Evolutionary conservation across 64 coral and sea anemone genomes (phyloP), one percentile per base, ranked within the genome.

Genomic region (Stichodactyla mertensii): DNA sequence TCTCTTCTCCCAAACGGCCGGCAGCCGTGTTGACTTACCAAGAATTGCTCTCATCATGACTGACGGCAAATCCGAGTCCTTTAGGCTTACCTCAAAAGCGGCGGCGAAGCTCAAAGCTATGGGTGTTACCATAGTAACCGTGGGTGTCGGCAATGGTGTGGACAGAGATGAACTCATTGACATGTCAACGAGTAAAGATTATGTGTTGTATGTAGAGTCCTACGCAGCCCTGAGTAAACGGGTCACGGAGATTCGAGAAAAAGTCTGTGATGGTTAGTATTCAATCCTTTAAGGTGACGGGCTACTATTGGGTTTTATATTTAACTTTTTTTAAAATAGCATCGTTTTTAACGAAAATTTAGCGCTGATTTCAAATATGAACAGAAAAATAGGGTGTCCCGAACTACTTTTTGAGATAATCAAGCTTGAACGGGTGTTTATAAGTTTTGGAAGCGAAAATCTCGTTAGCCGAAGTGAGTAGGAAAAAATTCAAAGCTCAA

Each of bases 41-140:
- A 90, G 70, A 54, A 84, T 90, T 55, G 13, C 84, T 16, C 51
- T 90, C 0, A 28, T 90, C 8, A 58, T 90, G 83, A 90, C 89
- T 13, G 89, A 90, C 45, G 89, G 89, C 11, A 85, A 85, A 51
- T 90, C 89, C 27, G 36, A 3, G 2, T 13, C 70, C 6, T 56
- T 56, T 2, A 14, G 10, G 1, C 18, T 23, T 4, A 86, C 83
- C 16, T 52, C 69, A 7, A 15, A 19, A 36, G 89, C 83, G 26
- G 89, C 89, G 15, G 16, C 22, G 0, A 71, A 7, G 18, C 57
- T 90, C 16, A 90, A 86, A 62, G 22, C 83, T 15, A 86, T 28
- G 10, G 83, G 89, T 2, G 83, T 90, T 6, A 58, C 69, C 56
- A 80, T 90, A 23, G 74, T 85, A 15, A 83, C 84, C 5, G 51